These are phyloP conservation scores for Eilema depressum DNA, from an alignment of 2,888 invertebrate species.

Conservation along the genomic window DNA sequence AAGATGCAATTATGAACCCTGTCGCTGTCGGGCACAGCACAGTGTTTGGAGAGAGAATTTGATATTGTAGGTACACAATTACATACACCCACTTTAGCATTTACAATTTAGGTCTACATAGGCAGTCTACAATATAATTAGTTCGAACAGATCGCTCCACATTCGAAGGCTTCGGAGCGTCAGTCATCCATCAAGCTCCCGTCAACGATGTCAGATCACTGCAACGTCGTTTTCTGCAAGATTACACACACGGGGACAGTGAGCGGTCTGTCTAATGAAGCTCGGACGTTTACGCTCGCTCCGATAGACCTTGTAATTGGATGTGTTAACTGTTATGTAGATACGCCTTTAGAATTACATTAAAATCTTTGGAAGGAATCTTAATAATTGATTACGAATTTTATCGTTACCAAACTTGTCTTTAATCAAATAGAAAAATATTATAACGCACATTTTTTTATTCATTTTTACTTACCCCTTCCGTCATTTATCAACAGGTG, in stretches of 20 bases:
- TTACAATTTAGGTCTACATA: not conserved
- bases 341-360: constrained; percentile 29
- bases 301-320: constrained; percentile 64
- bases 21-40: no score
- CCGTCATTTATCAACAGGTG: no score
- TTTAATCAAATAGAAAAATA: no score
- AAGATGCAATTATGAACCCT: no score
- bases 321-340: constrained; percentile 42
- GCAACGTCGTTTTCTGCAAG: constrained; percentile 62
- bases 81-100: no score
- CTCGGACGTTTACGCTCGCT: constrained; percentile 57
- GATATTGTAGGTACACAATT: no score
- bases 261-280: constrained; percentile 61
- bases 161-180: constrained; percentile 5
- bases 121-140: not conserved
- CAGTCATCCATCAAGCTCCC: constrained; percentile 28
- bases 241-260: constrained; percentile 61
- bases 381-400: no score
- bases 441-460: no score
- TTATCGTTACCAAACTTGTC: no score
- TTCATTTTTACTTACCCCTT: no score
- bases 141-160: not conserved
- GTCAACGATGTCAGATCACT: constrained; percentile 51
- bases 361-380: not conserved
- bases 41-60: no score